phyloP scores from a whole-genome alignment of 2,888 invertebrate genomes.

The Willowsia nigromaculata region DNA sequence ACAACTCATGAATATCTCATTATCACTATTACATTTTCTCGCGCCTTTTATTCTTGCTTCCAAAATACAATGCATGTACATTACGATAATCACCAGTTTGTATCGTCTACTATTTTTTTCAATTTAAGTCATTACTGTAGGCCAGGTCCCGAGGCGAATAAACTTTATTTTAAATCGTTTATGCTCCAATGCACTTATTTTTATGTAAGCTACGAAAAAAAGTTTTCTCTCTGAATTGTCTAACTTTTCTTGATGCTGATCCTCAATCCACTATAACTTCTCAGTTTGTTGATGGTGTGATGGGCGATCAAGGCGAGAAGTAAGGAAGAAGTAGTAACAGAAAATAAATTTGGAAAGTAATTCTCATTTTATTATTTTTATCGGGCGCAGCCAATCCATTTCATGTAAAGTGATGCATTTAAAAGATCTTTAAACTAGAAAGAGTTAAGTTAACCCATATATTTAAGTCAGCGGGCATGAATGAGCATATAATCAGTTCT shows the following conservation, averaged over 20 bases:
- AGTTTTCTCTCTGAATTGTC: not conserved
- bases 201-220: not conserved
- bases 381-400: constrained; percentile 17
- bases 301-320: not conserved
- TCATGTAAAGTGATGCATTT: constrained; percentile 2
- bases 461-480: constrained; percentile 18
- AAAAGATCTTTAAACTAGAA: not conserved
- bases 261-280: not conserved
- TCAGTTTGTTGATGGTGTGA: constrained; percentile 8
- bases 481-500: constrained; percentile 13
- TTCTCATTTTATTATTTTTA: constrained; percentile 58
- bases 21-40: constrained; percentile 17
- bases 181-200: not conserved
- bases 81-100: constrained; percentile 29
- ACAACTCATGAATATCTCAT: not conserved
- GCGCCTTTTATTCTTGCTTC: not conserved
- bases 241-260: not conserved
- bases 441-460: not conserved
- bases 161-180: not conserved
- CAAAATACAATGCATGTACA: not conserved
- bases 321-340: not conserved
- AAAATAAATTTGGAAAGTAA: constrained; percentile 50
- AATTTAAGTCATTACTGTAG: constrained; percentile 34
- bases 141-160: not conserved
- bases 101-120: not conserved